These are phyloP conservation scores for Chiloscyllium punctatum DNA, from an alignment of 2,797 vertebrate species.

Conservation along the genomic window DNA sequence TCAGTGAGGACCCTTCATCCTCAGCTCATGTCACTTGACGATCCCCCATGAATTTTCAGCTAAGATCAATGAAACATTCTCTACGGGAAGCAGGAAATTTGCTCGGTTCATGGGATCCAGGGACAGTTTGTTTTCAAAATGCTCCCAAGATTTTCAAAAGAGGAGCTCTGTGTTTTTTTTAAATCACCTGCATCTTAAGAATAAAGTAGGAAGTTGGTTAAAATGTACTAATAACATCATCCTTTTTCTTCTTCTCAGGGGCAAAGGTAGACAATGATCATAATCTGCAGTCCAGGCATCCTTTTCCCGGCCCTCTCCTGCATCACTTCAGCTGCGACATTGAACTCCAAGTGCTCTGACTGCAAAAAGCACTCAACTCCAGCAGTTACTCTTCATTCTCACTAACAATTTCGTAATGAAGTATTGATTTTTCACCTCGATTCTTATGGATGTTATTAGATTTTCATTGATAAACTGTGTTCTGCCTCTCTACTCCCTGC, in stretches of 20 bases:
- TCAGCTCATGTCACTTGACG: background rate
- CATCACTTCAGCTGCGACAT: constrained; percentile 71
- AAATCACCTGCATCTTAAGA: constrained; percentile 16
- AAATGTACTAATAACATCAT: constrained; percentile 20
- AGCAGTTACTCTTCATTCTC: constrained; percentile 90
- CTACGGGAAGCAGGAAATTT: background rate
- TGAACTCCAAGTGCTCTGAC: constrained; percentile 80
- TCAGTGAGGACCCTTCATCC: background rate
- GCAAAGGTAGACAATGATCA: constrained; percentile 42
- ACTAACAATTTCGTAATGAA: constrained; percentile 99
- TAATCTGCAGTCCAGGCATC: constrained; percentile 49
- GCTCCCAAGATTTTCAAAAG: background rate
- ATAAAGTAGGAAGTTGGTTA: constrained; percentile 23
- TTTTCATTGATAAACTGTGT: constrained; percentile 98
- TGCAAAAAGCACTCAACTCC: constrained; percentile 75
- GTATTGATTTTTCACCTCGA: constrained; percentile 99
- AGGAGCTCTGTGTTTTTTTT: background rate
- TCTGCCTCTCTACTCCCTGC: constrained; percentile 70
- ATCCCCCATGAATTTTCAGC: constrained; percentile 1
- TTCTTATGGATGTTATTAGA: constrained; percentile 96
- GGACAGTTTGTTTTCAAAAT: background rate
- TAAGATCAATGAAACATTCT: background rate
- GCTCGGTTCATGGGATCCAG: background rate
- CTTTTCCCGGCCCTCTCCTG: constrained; percentile 59
- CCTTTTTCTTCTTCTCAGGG: background rate